Evolutionary conservation across 2,113 vertebrate genomes (phyloP).

Genomic region (Channa argus): DNA sequence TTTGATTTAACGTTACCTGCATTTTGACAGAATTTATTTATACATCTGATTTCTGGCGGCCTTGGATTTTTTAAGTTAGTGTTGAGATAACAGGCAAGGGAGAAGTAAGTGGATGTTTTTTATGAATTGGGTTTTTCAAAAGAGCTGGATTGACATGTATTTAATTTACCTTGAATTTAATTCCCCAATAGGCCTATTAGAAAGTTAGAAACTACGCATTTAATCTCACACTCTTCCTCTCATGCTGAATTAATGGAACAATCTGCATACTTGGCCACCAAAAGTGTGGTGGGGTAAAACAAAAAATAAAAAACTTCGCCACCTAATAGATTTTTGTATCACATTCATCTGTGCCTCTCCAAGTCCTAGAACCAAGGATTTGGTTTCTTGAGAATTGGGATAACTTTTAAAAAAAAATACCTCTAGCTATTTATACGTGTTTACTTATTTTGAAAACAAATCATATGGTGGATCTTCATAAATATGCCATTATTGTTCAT

Average conservation of each 20-base stretch:
- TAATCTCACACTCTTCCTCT: constrained; percentile 52
- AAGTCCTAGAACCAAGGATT: constrained; percentile 17
- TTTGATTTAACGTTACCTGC: constrained; percentile 9
- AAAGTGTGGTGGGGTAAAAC: constrained; percentile 3
- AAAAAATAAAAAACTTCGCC: not conserved
- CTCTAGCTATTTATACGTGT: not conserved
- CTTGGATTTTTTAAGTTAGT: not conserved
- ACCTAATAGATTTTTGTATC: constrained; percentile 70
- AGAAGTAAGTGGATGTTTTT: not conserved
- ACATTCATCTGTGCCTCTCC: constrained; percentile 26
- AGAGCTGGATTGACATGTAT: not conserved
- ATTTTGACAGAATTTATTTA: constrained; percentile 17
- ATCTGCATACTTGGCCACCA: constrained; percentile 60
- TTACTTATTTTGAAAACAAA: constrained; percentile 18
- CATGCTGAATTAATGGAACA: constrained; percentile 68
- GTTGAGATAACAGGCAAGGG: no score
- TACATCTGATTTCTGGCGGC: not conserved
- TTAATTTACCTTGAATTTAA: constrained; percentile 33
- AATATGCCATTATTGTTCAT: not conserved
- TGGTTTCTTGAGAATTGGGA: constrained; percentile 34
- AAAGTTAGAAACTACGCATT: constrained; percentile 59
- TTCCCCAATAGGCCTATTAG: constrained; percentile 67
- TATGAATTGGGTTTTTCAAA: constrained; percentile 21
- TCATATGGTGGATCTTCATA: not conserved
- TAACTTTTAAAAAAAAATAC: constrained; percentile 18